Evolutionary conservation across 2,797 vertebrate species (phyloP).

Genomic region (Malurus leucopterus): DNA sequence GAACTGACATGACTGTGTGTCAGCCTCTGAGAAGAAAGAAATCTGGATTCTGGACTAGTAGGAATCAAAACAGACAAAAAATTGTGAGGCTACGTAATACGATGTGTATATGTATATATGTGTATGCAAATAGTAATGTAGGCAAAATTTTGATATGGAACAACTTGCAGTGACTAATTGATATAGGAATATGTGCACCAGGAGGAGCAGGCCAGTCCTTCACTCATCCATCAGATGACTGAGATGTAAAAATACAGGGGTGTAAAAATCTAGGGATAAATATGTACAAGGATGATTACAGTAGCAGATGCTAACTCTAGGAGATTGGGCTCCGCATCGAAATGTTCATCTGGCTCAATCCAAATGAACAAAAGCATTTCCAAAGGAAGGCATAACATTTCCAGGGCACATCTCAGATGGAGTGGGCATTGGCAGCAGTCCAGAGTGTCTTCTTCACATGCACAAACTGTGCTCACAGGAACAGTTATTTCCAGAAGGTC

Average conservation of each 20-base stretch:
- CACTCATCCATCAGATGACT: slow-evolving; percentile 18
- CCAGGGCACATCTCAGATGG: neutral
- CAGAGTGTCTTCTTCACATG: neutral
- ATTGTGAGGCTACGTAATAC: neutral
- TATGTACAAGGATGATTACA: slow-evolving; percentile 16
- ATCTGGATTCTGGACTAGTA: neutral
- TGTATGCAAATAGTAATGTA: slow-evolving; percentile 32
- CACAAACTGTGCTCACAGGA: neutral
- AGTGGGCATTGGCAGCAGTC: neutral
- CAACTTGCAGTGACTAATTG: slow-evolving; percentile 13
- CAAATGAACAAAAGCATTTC: slow-evolving; percentile 6
- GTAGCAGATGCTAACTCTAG: slow-evolving; percentile 40
- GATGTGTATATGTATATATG: neutral
- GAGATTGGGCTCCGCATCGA: neutral
- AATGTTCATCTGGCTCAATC: slow-evolving; percentile 13
- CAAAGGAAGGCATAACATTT: neutral
- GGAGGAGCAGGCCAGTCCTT: slow-evolving; percentile 15
- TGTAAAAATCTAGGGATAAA: neutral
- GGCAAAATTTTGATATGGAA: slow-evolving; percentile 24
- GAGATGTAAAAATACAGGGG: neutral
- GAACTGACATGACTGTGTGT: neutral
- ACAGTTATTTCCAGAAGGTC: neutral
- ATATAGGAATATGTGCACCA: neutral
- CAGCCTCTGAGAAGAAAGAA: neutral
- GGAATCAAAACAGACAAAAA: neutral